Percentiles rank a stretch among this genome's conserved stretches.
These are phyloP conservation scores for Stictocephala bisonia DNA, from an alignment of 2,888 invertebrate species.

Conservation along the genomic window DNA sequence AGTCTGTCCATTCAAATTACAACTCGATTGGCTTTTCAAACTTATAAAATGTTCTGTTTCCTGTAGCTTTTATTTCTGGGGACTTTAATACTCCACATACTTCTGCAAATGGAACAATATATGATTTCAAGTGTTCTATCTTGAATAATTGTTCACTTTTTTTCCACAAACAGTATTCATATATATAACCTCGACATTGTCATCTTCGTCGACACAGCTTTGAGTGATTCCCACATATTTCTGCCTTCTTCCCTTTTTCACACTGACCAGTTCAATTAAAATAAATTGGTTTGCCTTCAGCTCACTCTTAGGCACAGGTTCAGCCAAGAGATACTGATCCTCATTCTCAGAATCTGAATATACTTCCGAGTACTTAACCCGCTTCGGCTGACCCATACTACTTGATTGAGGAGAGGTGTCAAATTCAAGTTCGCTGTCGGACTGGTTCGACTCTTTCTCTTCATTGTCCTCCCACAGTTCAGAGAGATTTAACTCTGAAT, in stretches of 20 bases:
- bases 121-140: slow-evolving; percentile 24
- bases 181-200: slow-evolving; percentile 37
- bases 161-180: slow-evolving; percentile 35
- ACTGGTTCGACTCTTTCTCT: slow-evolving; percentile 27
- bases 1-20: slow-evolving; percentile 30
- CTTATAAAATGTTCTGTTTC: slow-evolving; percentile 38
- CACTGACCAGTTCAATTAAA: slow-evolving; percentile 28
- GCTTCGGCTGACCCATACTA: slow-evolving; percentile 27
- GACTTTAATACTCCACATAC: slow-evolving; percentile 32
- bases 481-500: slow-evolving; percentile 17
- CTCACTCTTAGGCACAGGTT: slow-evolving; percentile 24
- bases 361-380: slow-evolving; percentile 16
- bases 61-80: slow-evolving; percentile 33
- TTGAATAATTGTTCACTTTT: slow-evolving; percentile 36
- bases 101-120: slow-evolving; percentile 32
- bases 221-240: slow-evolving; percentile 32
- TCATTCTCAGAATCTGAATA: slow-evolving; percentile 31
- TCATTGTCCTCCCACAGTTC: slow-evolving; percentile 12
- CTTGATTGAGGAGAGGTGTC: slow-evolving; percentile 30
- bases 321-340: slow-evolving; percentile 24
- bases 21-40: slow-evolving; percentile 39
- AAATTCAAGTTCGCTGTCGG: slow-evolving; percentile 21
- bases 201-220: slow-evolving; percentile 36
- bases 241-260: slow-evolving; percentile 31
- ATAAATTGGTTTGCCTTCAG: slow-evolving; percentile 35